A percentile compares a stretch with the other conserved stretches of the same genome.
Conservation (phyloP, 2,888 invertebrate species). For the Pristionchus mayeri region DNA sequence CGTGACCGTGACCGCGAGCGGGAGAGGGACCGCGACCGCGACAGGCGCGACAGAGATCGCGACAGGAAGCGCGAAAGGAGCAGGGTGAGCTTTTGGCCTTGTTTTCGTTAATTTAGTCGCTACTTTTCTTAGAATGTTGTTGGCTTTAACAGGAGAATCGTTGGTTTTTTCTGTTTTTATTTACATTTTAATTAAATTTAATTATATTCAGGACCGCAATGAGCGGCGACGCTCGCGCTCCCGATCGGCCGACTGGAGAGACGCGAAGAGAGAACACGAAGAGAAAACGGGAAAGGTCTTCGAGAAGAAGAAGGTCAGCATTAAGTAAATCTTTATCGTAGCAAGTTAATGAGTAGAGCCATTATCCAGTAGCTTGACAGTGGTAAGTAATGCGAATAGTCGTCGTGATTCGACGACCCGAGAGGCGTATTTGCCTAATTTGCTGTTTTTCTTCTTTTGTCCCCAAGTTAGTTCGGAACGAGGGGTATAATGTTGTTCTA, state of each 20-base stretch:
- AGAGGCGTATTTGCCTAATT: too few relatives aligned
- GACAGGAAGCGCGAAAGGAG: background rate
- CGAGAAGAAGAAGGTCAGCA: conserved; percentile 45
- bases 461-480: too few relatives aligned
- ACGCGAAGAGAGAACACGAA: conserved; percentile 45
- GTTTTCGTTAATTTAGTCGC: background rate
- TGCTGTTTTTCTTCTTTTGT: too few relatives aligned
- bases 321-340: too few relatives aligned
- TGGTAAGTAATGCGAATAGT: too few relatives aligned
- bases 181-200: background rate
- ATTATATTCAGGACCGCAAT: background rate
- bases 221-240: conserved; percentile 34
- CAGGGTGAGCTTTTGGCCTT: background rate
- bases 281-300: too few relatives aligned
- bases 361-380: too few relatives aligned
- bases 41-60: conserved; percentile 40
- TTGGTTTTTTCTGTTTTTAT: background rate
- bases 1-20: conserved; percentile 46
- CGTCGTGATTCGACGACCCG: too few relatives aligned
- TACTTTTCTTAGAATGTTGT: too few relatives aligned
- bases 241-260: conserved; percentile 50
- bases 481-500: too few relatives aligned
- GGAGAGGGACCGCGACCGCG: conserved; percentile 40
- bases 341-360: too few relatives aligned
- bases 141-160: too few relatives aligned